These are phyloP conservation scores for Tetrao urogallus DNA, from an alignment of 2,113 vertebrate species.

Conservation along the genomic window DNA sequence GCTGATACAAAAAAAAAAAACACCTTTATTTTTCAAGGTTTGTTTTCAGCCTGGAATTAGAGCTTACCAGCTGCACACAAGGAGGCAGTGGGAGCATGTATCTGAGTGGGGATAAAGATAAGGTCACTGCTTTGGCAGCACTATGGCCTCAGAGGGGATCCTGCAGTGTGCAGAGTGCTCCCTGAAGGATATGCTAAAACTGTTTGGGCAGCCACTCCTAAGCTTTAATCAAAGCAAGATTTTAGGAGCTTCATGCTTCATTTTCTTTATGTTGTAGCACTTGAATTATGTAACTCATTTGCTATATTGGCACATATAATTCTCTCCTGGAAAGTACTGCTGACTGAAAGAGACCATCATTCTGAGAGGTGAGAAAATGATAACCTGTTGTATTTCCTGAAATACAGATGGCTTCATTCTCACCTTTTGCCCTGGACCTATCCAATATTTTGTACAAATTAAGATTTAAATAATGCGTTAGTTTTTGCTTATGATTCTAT, in stretches of 20 bases:
- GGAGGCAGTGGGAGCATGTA: accelerated
- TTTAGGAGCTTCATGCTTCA: neutral
- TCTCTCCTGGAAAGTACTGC: neutral
- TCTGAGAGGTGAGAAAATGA: neutral
- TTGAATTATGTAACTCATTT: neutral
- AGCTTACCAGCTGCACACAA: neutral
- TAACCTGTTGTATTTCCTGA: neutral
- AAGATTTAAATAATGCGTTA: neutral
- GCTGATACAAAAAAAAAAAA: neutral
- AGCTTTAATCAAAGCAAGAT: conserved; percentile 8
- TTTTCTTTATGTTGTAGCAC: neutral
- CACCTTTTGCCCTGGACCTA: neutral
- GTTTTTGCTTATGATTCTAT: neutral
- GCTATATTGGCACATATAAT: neutral
- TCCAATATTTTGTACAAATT: neutral
- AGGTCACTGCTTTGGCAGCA: accelerated
- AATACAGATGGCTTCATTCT: neutral
- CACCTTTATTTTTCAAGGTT: neutral
- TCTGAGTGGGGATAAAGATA: neutral
- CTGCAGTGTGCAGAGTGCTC: neutral
- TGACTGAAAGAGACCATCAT: neutral
- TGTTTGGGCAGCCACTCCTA: neutral
- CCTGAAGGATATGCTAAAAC: neutral
- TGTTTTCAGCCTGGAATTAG: neutral
- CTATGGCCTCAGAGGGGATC: neutral